phyloP scores from a whole-genome alignment of 2,797 vertebrate species.

The Holocentrus rufus region DNA sequence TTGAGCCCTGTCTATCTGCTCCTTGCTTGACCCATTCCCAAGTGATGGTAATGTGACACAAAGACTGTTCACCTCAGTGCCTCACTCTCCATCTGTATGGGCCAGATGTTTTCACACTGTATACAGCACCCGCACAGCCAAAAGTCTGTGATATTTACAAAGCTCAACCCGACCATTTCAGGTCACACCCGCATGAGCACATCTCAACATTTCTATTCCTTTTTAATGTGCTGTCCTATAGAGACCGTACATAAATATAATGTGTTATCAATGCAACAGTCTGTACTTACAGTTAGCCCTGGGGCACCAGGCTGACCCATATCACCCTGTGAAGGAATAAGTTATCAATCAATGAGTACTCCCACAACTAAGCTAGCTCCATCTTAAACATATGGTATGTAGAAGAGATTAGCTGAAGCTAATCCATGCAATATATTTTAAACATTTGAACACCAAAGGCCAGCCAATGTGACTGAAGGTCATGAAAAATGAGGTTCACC shows the following conservation, averaged over 20 bases:
- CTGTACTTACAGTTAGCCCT: slow-evolving; percentile 85
- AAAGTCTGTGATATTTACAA: slow-evolving; percentile 62
- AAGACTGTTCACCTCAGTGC: slow-evolving; percentile 65
- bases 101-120: slow-evolving; percentile 52
- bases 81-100: slow-evolving; percentile 60
- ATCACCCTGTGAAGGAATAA: slow-evolving; percentile 85
- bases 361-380: slow-evolving; percentile 15
- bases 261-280: slow-evolving; percentile 54
- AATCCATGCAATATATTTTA: slow-evolving; percentile 29
- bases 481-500: slow-evolving; percentile 45
- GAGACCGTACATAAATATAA: slow-evolving; percentile 34
- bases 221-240: slow-evolving; percentile 23
- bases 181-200: slow-evolving; percentile 28
- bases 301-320: slow-evolving; percentile 84
- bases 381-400: slow-evolving; percentile 20
- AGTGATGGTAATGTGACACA: slow-evolving; percentile 62
- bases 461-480: slow-evolving; percentile 47
- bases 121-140: slow-evolving; percentile 27
- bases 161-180: slow-evolving; percentile 42
- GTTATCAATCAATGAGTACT: slow-evolving; percentile 45
- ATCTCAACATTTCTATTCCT: slow-evolving; percentile 27
- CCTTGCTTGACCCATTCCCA: slow-evolving; percentile 66
- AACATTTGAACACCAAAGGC: slow-evolving; percentile 8
- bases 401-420: slow-evolving; percentile 1
- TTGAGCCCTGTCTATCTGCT: slow-evolving; percentile 69